Evolutionary conservation across 2,888 invertebrate species (phyloP).

Genomic region (Oscheius sp.): DNA sequence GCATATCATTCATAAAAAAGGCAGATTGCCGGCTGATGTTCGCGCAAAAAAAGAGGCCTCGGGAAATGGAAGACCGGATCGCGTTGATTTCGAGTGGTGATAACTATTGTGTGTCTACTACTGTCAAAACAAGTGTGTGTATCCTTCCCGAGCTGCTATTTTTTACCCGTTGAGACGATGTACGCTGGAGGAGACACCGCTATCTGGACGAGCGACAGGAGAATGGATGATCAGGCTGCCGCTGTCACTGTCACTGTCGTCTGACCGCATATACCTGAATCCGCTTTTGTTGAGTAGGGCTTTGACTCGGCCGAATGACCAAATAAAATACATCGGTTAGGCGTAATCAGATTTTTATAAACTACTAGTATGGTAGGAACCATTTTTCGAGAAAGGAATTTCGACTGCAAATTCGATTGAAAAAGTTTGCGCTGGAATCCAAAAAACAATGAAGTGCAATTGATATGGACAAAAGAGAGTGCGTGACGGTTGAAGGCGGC

Average conservation of each 20-base stretch:
- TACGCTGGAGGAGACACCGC: constrained; percentile 24
- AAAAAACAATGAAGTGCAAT: not conserved
- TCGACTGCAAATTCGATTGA: not conserved
- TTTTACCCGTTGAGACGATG: constrained; percentile 13
- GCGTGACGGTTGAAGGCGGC: constrained; percentile 11
- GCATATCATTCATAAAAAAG: not conserved
- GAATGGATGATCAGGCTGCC: constrained; percentile 31
- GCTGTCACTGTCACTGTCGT: constrained; percentile 29
- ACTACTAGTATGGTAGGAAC: not conserved
- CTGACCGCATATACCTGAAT: constrained; percentile 24
- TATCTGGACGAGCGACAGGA: constrained; percentile 25
- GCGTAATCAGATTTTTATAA: not conserved
- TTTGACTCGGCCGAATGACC: not conserved
- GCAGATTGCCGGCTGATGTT: not conserved
- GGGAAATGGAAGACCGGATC: constrained; percentile 15
- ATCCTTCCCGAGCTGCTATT: not conserved
- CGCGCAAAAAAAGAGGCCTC: not conserved
- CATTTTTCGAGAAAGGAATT: not conserved
- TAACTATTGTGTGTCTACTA: constrained; percentile 11
- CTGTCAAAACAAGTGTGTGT: not conserved
- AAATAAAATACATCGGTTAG: not conserved
- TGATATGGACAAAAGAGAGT: not conserved
- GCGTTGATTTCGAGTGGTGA: constrained; percentile 17
- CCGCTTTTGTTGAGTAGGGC: not conserved
- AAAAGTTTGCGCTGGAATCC: not conserved